phyloP scores from a whole-genome alignment of 2,797 vertebrate genomes.

The Clarias fuscus region DNA sequence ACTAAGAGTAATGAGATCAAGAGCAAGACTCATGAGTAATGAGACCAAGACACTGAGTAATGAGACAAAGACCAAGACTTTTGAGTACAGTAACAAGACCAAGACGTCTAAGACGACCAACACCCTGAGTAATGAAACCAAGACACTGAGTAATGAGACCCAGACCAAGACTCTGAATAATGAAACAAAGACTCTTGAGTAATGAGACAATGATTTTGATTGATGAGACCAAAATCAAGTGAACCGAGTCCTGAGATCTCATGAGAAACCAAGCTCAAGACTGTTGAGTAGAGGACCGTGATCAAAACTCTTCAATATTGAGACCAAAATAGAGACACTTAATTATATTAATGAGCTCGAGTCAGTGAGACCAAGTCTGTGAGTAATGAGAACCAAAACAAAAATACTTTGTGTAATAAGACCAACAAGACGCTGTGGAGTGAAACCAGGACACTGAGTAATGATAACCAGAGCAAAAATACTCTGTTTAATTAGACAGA shows the following conservation, averaged over 20 bases:
- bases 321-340: background rate
- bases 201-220: too few species aligned
- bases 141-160: background rate
- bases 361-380: background rate
- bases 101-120: background rate
- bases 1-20: background rate
- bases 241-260: background rate
- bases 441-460: background rate
- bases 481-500: background rate
- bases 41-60: background rate
- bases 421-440: background rate
- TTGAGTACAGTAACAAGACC: background rate
- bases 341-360: background rate
- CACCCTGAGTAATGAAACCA: background rate
- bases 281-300: too few species aligned
- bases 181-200: background rate
- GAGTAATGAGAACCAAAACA: background rate
- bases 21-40: background rate
- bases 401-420: too few species aligned
- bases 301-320: too few species aligned
- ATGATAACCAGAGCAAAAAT: background rate
- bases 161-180: background rate
- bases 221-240: background rate
- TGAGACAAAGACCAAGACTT: too few species aligned
- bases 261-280: too few species aligned